Evolutionary conservation across 2,888 invertebrate genomes (phyloP).

Genomic region (Auanema sp.): DNA sequence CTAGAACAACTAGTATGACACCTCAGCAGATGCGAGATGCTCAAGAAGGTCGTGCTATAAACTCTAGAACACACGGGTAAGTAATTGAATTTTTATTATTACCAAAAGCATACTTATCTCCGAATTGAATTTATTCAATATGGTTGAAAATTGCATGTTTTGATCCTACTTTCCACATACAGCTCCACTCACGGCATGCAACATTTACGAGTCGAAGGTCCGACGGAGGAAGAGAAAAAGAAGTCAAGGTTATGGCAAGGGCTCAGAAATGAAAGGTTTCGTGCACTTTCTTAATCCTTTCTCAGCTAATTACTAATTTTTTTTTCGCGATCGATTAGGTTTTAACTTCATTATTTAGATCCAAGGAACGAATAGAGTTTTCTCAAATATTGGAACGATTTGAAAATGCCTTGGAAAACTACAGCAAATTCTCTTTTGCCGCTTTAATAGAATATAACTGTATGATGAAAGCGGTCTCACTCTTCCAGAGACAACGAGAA

Average conservation of each 20-base stretch:
- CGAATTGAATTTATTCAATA: too few relatives aligned
- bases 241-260: slow-evolving; percentile 11
- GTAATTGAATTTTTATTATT: too few relatives aligned
- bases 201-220: slow-evolving; percentile 53
- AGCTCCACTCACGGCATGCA: slow-evolving; percentile 49
- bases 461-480: slow-evolving; percentile 54
- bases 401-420: slow-evolving; percentile 58
- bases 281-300: background rate
- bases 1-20: slow-evolving; percentile 35
- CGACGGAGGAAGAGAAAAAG: slow-evolving; percentile 13
- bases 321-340: background rate
- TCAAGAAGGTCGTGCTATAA: slow-evolving; percentile 14
- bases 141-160: too few relatives aligned
- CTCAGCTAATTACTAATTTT: background rate
- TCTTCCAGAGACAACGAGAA: slow-evolving; percentile 41
- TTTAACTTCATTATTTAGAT: slow-evolving; percentile 9
- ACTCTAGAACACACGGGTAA: background rate
- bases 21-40: slow-evolving; percentile 34
- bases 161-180: too few relatives aligned
- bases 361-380: slow-evolving; percentile 18
- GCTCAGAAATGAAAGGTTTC: background rate
- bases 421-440: slow-evolving; percentile 57
- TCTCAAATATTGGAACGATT: slow-evolving; percentile 50
- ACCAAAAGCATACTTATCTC: too few relatives aligned
- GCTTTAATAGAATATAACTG: slow-evolving; percentile 61